A percentile compares a stretch with the other conserved stretches of the same genome.
Evolutionary conservation across 2,797 vertebrate species (phyloP).

Genomic region (Presbytis comata): DNA sequence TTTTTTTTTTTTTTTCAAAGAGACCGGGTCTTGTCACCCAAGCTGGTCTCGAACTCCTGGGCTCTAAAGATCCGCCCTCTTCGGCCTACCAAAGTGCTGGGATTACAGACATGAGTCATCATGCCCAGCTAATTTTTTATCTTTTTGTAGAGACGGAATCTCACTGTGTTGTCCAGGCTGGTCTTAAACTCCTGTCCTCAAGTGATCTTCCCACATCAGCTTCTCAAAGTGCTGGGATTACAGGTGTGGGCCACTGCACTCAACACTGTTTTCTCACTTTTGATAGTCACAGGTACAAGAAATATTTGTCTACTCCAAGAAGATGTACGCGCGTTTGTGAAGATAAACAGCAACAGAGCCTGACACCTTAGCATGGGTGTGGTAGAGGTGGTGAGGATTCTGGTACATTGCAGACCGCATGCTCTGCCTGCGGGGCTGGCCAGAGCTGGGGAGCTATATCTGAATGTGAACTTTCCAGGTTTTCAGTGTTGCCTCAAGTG

Average conservation of each 20-base stretch:
- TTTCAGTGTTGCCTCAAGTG: neutral
- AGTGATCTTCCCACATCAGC: neutral
- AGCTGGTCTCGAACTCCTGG: neutral
- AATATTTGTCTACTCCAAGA: neutral
- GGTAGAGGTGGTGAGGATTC: fast-evolving
- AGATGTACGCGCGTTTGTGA: fast-evolving
- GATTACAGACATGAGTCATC: neutral
- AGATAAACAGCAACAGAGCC: neutral
- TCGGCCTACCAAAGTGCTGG: neutral
- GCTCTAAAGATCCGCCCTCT: neutral
- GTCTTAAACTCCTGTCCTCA: neutral
- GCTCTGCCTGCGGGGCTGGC: neutral
- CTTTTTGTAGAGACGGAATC: neutral
- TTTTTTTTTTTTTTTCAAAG: neutral
- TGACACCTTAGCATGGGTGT: fast-evolving
- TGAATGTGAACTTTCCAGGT: neutral
- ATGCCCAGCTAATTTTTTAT: neutral
- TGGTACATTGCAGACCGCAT: fast-evolving
- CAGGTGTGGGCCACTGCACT: neutral
- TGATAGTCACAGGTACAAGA: no score
- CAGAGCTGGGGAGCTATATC: neutral
- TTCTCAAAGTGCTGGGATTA: neutral
- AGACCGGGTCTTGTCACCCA: neutral
- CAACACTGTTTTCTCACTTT: neutral
- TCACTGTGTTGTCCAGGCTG: neutral